These are phyloP conservation scores for Zelleria hepariella DNA, from an alignment of 2,888 invertebrate genomes.

Conservation along the genomic window DNA sequence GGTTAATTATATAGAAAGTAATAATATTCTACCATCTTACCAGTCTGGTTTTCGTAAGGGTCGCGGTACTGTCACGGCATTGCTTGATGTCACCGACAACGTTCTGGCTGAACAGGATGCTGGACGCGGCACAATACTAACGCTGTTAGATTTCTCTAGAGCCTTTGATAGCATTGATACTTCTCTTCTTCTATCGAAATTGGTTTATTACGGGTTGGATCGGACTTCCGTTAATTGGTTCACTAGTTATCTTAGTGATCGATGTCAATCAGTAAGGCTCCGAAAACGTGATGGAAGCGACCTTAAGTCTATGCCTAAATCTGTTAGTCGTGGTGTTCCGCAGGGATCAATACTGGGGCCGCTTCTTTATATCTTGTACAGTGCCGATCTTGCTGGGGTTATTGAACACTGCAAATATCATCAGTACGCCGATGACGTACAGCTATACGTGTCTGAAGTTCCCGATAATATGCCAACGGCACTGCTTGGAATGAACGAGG, in stretches of 20 bases:
- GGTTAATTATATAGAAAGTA: too few species aligned
- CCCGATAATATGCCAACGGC: too few species aligned
- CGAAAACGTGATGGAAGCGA: background rate
- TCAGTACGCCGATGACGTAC: too few species aligned
- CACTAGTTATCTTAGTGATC: background rate
- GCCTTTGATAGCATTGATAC: background rate
- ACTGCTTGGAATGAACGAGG: too few species aligned
- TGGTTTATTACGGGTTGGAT: background rate
- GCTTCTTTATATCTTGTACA: background rate
- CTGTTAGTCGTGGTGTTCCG: background rate
- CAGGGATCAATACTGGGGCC: background rate
- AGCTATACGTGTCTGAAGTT: too few species aligned
- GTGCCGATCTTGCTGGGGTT: too few species aligned
- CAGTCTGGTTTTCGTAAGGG: too few species aligned
- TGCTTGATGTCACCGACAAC: background rate
- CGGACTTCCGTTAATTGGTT: background rate
- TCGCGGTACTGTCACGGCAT: too few species aligned
- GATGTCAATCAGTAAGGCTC: background rate
- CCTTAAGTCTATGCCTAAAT: background rate
- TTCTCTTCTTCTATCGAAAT: background rate
- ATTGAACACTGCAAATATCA: too few species aligned
- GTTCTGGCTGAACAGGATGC: too few species aligned
- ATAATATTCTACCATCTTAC: too few species aligned
- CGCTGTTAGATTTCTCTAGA: background rate
- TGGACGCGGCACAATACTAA: background rate